A percentile compares a stretch with the other conserved stretches of the same genome.
These are phyloP conservation scores for Stenolophus ochropezus DNA, from an alignment of 2,888 invertebrate species.

Conservation along the genomic window DNA sequence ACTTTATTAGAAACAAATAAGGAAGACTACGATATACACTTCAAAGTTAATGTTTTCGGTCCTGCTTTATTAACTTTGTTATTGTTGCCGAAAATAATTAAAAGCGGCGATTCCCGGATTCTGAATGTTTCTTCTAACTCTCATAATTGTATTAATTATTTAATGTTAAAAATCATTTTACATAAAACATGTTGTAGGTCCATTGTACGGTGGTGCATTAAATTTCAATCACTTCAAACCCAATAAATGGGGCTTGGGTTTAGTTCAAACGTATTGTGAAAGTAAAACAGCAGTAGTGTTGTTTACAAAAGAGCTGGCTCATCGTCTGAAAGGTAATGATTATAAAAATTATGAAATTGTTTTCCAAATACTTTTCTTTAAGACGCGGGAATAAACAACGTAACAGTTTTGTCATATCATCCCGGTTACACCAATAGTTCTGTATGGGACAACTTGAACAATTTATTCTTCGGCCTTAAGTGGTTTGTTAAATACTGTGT, in stretches of 20 bases:
- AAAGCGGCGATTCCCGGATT: neutral
- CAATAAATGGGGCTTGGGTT: neutral
- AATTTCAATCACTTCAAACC: neutral
- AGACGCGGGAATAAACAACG: neutral
- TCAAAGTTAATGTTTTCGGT: neutral
- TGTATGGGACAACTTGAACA: neutral
- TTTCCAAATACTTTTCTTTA: neutral
- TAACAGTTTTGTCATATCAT: neutral
- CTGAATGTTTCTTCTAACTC: neutral
- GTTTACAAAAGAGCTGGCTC: neutral
- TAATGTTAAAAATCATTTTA: too few species aligned
- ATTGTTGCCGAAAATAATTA: neutral
- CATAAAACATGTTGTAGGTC: neutral
- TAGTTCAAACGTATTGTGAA: neutral
- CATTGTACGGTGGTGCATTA: neutral
- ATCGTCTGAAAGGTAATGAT: neutral
- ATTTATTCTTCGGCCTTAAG: neutral
- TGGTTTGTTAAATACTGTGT: neutral
- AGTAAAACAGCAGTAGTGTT: neutral
- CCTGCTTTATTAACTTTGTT: neutral
- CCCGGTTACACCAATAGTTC: neutral
- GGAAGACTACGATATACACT: neutral
- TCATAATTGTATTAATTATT: neutral
- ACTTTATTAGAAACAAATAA: neutral
- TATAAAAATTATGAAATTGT: neutral